Evolutionary conservation across 1,140 invertebrate species (phyloP).

Genomic region (Drosophila orosa): DNA sequence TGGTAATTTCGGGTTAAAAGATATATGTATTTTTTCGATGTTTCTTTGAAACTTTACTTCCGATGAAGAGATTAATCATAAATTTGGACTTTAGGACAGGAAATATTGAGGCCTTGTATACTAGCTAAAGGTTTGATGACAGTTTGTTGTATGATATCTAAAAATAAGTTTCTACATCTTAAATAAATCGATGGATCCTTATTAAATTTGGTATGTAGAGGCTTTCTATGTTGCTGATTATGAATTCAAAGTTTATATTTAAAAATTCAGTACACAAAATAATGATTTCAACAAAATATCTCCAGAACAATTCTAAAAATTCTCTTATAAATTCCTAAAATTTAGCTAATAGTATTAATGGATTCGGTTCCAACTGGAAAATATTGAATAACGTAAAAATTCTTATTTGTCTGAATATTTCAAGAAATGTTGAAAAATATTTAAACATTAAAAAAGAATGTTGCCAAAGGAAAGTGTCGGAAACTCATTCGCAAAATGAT

Average conservation of each 20-base stretch:
- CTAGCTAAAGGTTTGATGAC: no score
- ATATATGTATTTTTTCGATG: no score
- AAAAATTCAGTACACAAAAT: no score
- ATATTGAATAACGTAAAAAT: no score
- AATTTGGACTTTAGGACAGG: neutral
- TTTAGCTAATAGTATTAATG: no score
- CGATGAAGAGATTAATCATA: neutral
- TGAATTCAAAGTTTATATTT: neutral
- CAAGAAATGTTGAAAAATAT: neutral
- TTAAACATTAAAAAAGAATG: neutral
- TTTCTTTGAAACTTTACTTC: conserved; percentile 37
- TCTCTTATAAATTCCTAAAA: no score
- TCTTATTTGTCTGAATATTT: neutral
- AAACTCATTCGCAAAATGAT: conserved; percentile 24
- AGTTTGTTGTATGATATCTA: neutral
- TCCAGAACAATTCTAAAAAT: no score
- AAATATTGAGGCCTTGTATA: neutral
- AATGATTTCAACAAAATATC: no score
- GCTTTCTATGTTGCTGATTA: neutral
- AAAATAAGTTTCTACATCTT: neutral
- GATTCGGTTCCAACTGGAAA: no score
- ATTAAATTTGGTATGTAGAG: neutral
- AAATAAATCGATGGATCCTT: neutral
- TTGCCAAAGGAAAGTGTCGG: neutral
- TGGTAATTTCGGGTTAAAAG: conserved; percentile 31